Base-by-base conservation (phyloP, 2,888 invertebrate genomes). In the Ophion ventricosus region DNA sequence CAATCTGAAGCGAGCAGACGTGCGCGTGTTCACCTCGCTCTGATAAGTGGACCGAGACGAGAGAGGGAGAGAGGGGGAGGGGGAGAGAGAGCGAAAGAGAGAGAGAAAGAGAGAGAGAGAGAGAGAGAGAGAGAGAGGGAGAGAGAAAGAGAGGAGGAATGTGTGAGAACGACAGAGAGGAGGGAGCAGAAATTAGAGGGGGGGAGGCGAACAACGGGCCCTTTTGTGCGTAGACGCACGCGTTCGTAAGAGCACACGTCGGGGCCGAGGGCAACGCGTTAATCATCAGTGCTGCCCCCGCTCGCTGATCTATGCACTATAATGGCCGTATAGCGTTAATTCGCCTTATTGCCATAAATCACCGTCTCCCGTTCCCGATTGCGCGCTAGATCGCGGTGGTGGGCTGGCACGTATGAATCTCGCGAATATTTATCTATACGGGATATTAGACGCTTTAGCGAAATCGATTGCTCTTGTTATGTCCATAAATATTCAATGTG, bases 31-130 rank as follows among this genome's bases (percentile, higher is more conserved):
- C 85, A 81, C 84, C 86, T 85, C 80, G 77, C 72, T 69, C 87
- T 69, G 88, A 87, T 89, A 91, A 91, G 90, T 91, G 91, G 91
- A 91, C 91, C 90, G 91, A 88, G 89, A 91, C 91, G 77, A 80
- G 79, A 77, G 77, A 76, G 86, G n/a, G 43, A 59, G 40, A 59
- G 23, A 40, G 17, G 40, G 75, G 43, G 56, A 20, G 17, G 14
- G 23, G 26, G 63, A 49, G 61, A 11, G 87, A 83, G 85, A 84
- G 82, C 81, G 85, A 23, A 14, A 57, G 25, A n/a, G 70, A 26
- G 49, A 29, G 56, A 70, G 25, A 43, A 26, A 49, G 35, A 54
- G 29, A 29, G 29, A 26, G 25, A 63, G 8, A 61, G 61, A 61
- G 8, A 63, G 26, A 63, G 29, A 63, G 43, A 40, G 4, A 20